Evolutionary conservation across 2,113 vertebrate species (phyloP).

Genomic region (Coreoperca whiteheadi): DNA sequence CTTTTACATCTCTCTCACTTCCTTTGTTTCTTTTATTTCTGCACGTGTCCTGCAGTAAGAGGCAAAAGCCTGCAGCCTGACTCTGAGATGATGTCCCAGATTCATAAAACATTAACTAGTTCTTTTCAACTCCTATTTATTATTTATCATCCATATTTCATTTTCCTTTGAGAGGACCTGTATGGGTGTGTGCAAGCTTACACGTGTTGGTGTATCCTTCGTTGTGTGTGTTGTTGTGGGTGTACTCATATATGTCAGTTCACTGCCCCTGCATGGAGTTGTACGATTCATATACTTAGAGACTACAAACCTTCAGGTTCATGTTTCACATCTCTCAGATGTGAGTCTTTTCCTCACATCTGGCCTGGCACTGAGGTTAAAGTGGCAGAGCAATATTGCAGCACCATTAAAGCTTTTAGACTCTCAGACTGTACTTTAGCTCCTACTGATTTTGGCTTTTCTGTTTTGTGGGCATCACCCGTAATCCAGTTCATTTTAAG

Average conservation of each 20-base stretch:
- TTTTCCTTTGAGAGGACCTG: slow-evolving; percentile 81
- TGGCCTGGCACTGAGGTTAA: slow-evolving; percentile 50
- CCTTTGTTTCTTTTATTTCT: slow-evolving; percentile 66
- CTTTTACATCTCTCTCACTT: slow-evolving; percentile 53
- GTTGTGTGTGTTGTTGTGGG: slow-evolving; percentile 41
- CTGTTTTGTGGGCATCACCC: slow-evolving; percentile 43
- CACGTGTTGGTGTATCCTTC: slow-evolving; percentile 49
- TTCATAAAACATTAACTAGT: slow-evolving; percentile 85
- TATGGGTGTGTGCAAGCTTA: slow-evolving; percentile 55
- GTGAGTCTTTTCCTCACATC: slow-evolving; percentile 65
- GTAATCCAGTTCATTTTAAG: slow-evolving; percentile 28
- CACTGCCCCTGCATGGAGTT: slow-evolving; percentile 55
- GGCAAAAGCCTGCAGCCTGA: slow-evolving; percentile 78
- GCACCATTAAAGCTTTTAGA: slow-evolving; percentile 61
- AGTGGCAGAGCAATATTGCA: slow-evolving; percentile 62
- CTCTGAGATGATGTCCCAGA: slow-evolving; percentile 83
- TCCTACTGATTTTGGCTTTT: slow-evolving; percentile 54
- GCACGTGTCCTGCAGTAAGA: slow-evolving; percentile 76
- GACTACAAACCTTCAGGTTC: slow-evolving; percentile 43
- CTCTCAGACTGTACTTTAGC: slow-evolving; percentile 50
- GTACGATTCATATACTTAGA: slow-evolving; percentile 48
- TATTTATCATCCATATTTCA: slow-evolving; percentile 82
- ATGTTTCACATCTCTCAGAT: slow-evolving; percentile 52
- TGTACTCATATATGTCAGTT: slow-evolving; percentile 48
- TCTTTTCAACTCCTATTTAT: slow-evolving; percentile 84